Base-by-base conservation (phyloP, 2,888 invertebrate genomes). In the Diarsia dahlii region DNA sequence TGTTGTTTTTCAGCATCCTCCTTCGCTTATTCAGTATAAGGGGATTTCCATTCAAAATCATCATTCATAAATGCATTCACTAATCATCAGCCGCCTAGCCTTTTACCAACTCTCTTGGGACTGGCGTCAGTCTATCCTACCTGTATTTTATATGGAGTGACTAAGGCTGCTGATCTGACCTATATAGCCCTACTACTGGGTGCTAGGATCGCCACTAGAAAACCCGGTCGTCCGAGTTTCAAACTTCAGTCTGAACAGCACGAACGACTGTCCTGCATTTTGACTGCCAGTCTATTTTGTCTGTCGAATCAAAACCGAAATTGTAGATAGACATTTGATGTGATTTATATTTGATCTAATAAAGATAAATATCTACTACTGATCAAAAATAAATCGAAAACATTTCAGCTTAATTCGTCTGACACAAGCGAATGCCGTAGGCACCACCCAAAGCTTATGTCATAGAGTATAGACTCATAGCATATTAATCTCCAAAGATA, bases 401-500 rank as follows among this genome's bases (percentile, higher is more conserved):
- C 64, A 80, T 79, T 71, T 67, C 20, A n/a, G 23, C 5, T 54
- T n/a, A 45, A 63, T 64, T 45, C 12, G 13, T 46, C 67, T 50
- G 68, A 60, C 58, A 50, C 50, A 63, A 71, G 34, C 23, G 2
- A 52, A 39, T 34, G 63, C 67, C 56, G 67, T 34, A n/a, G 77
- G 78, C 78, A 8, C 18, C 34, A n/a, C 13, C 15, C 8, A 23
- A 45, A 66, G 39, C 62, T 46, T 45, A 56, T 67, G 62, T 56
- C 48, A 58, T 23, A 28, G 1, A 28, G 18, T 54, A 58, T 23
- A 28, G 1, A 28, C n/a, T 54, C 39, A 54, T 28, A 73, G 50
- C 46, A 54, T 65, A 81, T 82, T 82, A 82, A 78, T 82, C 66
- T 62, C 18, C 18, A 28, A 18, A 81, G 12, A 45, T 69, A 81